Conservation (phyloP, 2,113 vertebrate genomes). For the Dipodomys merriami region DNA sequence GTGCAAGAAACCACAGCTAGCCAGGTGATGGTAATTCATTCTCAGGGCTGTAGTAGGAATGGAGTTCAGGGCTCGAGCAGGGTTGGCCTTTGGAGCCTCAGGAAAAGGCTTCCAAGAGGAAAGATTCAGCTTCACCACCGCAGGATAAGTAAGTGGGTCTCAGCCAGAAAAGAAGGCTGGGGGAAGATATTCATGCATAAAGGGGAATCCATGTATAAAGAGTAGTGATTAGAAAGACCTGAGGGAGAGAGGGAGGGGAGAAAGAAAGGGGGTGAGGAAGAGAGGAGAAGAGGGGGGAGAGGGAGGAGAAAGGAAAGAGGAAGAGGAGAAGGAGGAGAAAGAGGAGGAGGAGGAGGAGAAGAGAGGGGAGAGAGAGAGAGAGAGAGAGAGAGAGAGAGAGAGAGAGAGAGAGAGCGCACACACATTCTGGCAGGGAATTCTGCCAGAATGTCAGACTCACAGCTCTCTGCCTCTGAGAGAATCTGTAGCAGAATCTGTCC, state of each 20-base stretch:
- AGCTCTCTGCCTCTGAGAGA: slow-evolving; percentile 9
- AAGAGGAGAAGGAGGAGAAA: not conserved
- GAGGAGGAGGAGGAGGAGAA: not conserved
- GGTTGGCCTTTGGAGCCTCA: not conserved
- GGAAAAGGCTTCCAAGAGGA: not conserved
- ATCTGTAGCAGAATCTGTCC: slow-evolving; percentile 36
- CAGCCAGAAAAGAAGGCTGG: not conserved
- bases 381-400: not conserved
- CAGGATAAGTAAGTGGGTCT: not conserved
- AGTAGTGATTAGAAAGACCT: not conserved
- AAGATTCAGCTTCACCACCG: not conserved
- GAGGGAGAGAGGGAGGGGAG: not conserved
- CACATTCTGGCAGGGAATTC: not conserved
- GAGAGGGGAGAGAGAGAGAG: not conserved
- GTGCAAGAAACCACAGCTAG: not conserved
- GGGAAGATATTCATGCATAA: not conserved
- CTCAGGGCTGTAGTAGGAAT: not conserved
- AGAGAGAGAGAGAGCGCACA: not conserved
- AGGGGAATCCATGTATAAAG: not conserved
- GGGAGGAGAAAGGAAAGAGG: not conserved
- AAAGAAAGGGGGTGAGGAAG: not conserved
- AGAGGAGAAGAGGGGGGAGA: not conserved
- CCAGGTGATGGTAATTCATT: too few species aligned
- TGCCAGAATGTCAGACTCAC: not conserved
- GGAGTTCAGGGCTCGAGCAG: not conserved